Conservation (phyloP, 2,113 vertebrate species). For the Amia ocellicauda region DNA sequence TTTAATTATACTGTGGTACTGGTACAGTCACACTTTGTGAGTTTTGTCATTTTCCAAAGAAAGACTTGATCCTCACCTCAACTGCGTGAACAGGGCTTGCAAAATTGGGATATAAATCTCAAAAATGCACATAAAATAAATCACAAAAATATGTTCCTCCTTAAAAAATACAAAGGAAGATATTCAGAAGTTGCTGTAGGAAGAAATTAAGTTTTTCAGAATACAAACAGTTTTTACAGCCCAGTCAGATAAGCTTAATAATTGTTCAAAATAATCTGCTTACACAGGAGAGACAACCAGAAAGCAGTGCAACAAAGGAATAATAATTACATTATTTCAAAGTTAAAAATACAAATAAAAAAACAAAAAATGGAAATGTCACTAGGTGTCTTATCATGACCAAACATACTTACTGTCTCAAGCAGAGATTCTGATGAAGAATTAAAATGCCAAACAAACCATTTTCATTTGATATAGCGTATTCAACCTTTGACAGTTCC, state of each 20-base stretch:
- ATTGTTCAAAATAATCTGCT: neutral
- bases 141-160: neutral
- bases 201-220: constrained; percentile 1
- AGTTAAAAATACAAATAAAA: neutral
- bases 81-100: no score
- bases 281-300: neutral
- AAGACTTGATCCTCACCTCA: no score
- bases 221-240: neutral
- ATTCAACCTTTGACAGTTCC: neutral
- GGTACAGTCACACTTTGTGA: no score
- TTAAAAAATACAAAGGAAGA: neutral
- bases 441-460: neutral
- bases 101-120: no score
- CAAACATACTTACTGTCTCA: constrained; percentile 2
- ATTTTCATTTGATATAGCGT: neutral
- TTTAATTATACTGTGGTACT: no score
- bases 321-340: no score
- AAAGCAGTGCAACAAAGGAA: no score
- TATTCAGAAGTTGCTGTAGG: neutral
- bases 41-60: no score
- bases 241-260: constrained; percentile 2
- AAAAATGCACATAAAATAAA: neutral
- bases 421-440: constrained; percentile 7
- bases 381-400: constrained; percentile 10
- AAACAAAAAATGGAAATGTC: constrained; percentile 3